Conservation (phyloP, 2,113 vertebrate species). For the Solenodon paradoxus region DNA sequence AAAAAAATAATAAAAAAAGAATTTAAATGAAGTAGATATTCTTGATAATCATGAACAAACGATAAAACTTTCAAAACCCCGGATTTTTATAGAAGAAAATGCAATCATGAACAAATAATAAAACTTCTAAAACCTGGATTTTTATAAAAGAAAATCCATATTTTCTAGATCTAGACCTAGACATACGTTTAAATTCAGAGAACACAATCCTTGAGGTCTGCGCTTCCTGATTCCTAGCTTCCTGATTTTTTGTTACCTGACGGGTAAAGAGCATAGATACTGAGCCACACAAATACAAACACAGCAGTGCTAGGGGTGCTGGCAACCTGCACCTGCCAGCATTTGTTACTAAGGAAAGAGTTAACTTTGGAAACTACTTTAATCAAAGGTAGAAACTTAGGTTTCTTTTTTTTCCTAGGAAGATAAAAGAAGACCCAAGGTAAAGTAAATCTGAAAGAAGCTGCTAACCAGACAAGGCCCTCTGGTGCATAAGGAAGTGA, state of each 20-base stretch:
- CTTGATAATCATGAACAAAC: neutral
- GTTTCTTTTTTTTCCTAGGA: neutral
- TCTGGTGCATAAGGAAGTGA: neutral
- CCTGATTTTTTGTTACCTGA: neutral
- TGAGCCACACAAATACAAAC: too few relatives aligned
- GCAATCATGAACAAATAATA: neutral
- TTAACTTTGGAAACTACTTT: neutral
- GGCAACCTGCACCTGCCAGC: too few relatives aligned
- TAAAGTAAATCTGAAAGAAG: neutral
- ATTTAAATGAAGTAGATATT: neutral
- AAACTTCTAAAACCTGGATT: neutral
- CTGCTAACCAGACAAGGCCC: neutral
- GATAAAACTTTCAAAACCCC: neutral
- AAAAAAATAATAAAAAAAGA: too few relatives aligned
- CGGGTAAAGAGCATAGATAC: fast-evolving
- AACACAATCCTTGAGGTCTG: neutral
- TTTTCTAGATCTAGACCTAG: too few relatives aligned
- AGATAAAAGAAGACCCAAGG: neutral
- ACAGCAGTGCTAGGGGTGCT: too few relatives aligned
- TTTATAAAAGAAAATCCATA: neutral
- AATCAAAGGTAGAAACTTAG: neutral
- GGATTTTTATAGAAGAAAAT: neutral
- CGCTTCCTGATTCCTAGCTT: neutral
- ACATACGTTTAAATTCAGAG: neutral
- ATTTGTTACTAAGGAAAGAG: neutral